These are phyloP conservation scores for Anastrepha ludens DNA, from an alignment of 1,140 invertebrate species.

Conservation along the genomic window DNA sequence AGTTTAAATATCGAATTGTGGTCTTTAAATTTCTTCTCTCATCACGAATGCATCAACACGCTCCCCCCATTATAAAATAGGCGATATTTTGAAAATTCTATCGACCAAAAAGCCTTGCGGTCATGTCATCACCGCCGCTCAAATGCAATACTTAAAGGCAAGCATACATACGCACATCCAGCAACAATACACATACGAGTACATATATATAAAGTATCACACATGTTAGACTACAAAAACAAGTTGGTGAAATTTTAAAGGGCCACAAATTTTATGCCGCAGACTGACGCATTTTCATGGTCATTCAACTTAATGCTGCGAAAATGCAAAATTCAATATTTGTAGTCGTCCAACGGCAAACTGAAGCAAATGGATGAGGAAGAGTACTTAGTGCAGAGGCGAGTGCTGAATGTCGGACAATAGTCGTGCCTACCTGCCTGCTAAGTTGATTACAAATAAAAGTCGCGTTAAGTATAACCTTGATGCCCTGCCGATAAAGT, in stretches of 20 bases:
- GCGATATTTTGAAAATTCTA: not conserved
- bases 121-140: not conserved
- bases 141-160: not conserved
- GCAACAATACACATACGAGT: not conserved
- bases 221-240: not conserved
- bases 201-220: too few relatives aligned
- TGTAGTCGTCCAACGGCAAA: not conserved
- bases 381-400: too few relatives aligned
- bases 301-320: not conserved
- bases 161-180: not conserved
- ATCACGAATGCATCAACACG: not conserved
- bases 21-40: too few relatives aligned
- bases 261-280: constrained; percentile 35
- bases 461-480: constrained; percentile 51
- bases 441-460: constrained; percentile 50
- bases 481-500: not conserved
- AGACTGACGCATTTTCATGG: constrained; percentile 33
- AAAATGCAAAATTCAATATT: constrained; percentile 40
- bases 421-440: constrained; percentile 31
- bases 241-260: constrained; percentile 21
- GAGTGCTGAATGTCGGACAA: not conserved
- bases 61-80: not conserved
- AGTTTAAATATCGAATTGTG: too few relatives aligned
- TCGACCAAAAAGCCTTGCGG: not conserved
- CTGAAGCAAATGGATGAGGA: too few relatives aligned